Evolutionary conservation across 2,797 vertebrate species (phyloP), one percentile per base, ranked within the genome.

Genomic region (Acestrorhynchus altus): DNA sequence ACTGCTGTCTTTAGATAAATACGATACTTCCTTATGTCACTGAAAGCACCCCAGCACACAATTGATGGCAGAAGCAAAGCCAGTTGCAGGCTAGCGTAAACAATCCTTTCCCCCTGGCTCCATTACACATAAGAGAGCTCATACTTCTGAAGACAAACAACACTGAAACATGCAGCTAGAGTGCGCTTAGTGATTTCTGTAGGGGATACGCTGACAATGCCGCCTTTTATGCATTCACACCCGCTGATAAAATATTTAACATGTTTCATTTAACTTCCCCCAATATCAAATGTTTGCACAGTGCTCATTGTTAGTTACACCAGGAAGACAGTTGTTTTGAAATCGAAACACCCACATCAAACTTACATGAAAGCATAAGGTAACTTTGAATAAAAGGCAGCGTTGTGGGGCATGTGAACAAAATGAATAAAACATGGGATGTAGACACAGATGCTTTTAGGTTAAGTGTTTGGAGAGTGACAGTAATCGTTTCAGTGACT

Each of bases 401-500:
- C 46, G 35, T 64, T 18, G 60, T 24, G 47, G 47, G 44, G 68
- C 63, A 31, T 65, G 69, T 68, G 49, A 44, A 72, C 44, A 16
- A 8, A 12, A 82, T 83, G 65, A 80, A 83, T 85, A 82, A 83
- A 78, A 51, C 68, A 85, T 74, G 44, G 24, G 24, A 59, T 26
- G 44, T 39, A 79, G 75, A 78, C 72, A 57, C 59, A 61, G 57
- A 76, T 35, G 60, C 80, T 84, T 86, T 86, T 76, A 82, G 77
- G 64, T 67, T 74, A 79, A 83, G 78, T 83, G 84, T 82, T 83
- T 56, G 0, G 28, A 69, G 72, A 81, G 66, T 2, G 35, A 66
- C 46, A 39, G 71, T 64, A 63, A 82, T 76, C 20, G 69, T 76
- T 69, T 76, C 63, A 72, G 71, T 73, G 73, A 75, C 77, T 79